Percentiles rank a stretch among this genome's conserved stretches.
phyloP scores from a whole-genome alignment of 2,797 vertebrate genomes.

The Eospalax fontanierii region DNA sequence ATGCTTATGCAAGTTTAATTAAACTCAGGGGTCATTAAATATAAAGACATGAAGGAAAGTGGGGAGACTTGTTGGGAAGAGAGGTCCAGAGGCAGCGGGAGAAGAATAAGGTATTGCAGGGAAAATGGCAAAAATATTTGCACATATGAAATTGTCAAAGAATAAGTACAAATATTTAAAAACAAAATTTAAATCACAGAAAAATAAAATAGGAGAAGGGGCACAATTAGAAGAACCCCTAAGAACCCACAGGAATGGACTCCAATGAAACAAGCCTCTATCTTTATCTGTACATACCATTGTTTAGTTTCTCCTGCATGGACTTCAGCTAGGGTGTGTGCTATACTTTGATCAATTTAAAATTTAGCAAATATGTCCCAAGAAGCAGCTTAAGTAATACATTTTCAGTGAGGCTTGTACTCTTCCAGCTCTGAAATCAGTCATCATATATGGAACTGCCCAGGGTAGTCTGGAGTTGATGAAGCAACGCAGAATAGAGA shows the following conservation, averaged over 20 bases:
- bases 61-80: background rate
- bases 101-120: background rate
- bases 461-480: background rate
- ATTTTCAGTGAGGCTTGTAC: background rate
- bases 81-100: background rate
- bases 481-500: background rate
- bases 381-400: background rate
- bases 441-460: background rate
- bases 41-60: background rate
- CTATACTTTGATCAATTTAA: constrained; percentile 8
- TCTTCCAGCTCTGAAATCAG: constrained; percentile 50
- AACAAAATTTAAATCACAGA: background rate
- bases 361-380: constrained; percentile 36
- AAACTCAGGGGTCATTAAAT: background rate
- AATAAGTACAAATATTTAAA: background rate
- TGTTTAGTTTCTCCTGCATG: background rate
- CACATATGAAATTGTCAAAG: background rate
- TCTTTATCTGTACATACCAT: background rate
- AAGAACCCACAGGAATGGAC: background rate
- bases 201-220: background rate
- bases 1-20: background rate
- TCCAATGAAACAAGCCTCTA: constrained; percentile 6
- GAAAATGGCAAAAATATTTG: background rate
- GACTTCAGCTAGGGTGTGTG: background rate
- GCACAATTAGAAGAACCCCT: constrained; percentile 8